These are phyloP conservation scores for Clarias gariepinus DNA, from an alignment of 2,113 vertebrate genomes.

Conservation along the genomic window DNA sequence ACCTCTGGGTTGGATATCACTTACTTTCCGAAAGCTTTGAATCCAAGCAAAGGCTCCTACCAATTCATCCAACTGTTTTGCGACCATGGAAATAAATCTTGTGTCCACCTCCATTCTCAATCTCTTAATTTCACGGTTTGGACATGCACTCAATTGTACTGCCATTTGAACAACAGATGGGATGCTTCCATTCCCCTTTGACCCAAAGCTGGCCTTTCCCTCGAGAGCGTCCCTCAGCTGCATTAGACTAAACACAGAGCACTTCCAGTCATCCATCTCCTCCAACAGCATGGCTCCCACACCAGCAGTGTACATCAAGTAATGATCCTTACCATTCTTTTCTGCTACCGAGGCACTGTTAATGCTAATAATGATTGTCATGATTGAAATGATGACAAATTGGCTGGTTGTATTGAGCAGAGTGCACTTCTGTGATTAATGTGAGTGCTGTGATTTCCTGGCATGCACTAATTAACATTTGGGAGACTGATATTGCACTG, in stretches of 20 bases:
- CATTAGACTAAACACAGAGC: slow-evolving; percentile 12
- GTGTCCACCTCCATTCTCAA: background rate
- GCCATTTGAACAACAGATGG: slow-evolving; percentile 36
- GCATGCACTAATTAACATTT: slow-evolving; percentile 12
- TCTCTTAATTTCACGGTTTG: slow-evolving; percentile 10
- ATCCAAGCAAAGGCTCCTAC: background rate
- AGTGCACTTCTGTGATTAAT: slow-evolving; percentile 44
- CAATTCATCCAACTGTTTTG: slow-evolving; percentile 6
- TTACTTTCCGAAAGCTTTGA: background rate
- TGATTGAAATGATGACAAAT: slow-evolving; percentile 38
- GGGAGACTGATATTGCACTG: slow-evolving; percentile 18
- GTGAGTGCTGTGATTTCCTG: slow-evolving; percentile 12
- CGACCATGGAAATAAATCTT: background rate
- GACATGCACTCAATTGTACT: background rate
- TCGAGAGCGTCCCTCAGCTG: slow-evolving; percentile 3
- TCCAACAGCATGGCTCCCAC: slow-evolving; percentile 22
- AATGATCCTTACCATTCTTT: background rate
- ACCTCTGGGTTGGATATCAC: background rate
- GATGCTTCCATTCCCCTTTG: slow-evolving; percentile 44
- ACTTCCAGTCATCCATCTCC: slow-evolving; percentile 13
- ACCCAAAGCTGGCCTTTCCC: slow-evolving; percentile 12
- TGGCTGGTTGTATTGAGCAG: slow-evolving; percentile 16
- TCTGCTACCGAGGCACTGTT: background rate
- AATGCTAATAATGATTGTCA: slow-evolving; percentile 25
- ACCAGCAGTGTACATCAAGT: slow-evolving; percentile 16